These are phyloP conservation scores for Apostichopus japonicus DNA, from an alignment of 35 echinoderm and acorn worm genomes.

Conservation along the genomic window DNA sequence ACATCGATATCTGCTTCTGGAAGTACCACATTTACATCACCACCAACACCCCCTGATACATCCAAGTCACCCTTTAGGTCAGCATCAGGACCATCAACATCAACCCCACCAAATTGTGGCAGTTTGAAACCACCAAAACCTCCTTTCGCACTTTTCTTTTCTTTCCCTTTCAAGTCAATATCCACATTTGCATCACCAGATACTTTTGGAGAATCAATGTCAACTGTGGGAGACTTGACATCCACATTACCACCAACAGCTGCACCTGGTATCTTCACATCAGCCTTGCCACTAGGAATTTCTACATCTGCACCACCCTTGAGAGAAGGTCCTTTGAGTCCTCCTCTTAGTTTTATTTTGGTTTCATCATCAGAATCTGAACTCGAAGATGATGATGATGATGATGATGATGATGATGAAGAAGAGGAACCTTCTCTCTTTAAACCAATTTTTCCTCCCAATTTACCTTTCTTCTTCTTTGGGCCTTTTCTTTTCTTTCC, in stretches of 20 bases:
- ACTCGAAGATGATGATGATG: slow-evolving; percentile 46
- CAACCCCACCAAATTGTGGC: slow-evolving; percentile 59
- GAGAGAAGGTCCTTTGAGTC: slow-evolving; percentile 24
- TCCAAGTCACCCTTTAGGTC: slow-evolving; percentile 56
- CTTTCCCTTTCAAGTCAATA: slow-evolving; percentile 55
- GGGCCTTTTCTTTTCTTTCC: slow-evolving; percentile 18
- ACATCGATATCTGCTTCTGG: slow-evolving; percentile 54
- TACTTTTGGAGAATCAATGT: slow-evolving; percentile 50
- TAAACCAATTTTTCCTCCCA: slow-evolving; percentile 47
- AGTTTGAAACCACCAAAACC: slow-evolving; percentile 42
- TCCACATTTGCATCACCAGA: slow-evolving; percentile 38
- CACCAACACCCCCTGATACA: slow-evolving; percentile 45
- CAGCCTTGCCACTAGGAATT: slow-evolving; percentile 25
- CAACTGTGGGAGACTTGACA: neutral
- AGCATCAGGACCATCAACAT: slow-evolving; percentile 68
- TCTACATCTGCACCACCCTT: slow-evolving; percentile 44
- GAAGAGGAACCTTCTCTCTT: neutral
- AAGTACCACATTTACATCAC: slow-evolving; percentile 21
- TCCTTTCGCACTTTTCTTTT: slow-evolving; percentile 9
- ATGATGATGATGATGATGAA: slow-evolving; percentile 9
- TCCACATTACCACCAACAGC: slow-evolving; percentile 44
- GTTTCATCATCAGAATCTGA: slow-evolving; percentile 34
- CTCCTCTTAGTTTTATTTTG: slow-evolving; percentile 18
- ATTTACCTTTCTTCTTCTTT: slow-evolving; percentile 31
- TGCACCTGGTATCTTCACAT: slow-evolving; percentile 60